A percentile compares a stretch with the other conserved stretches of the same genome.
phyloP scores from a whole-genome alignment of 2,797 vertebrate species.

The Echiichthys vipera region DNA sequence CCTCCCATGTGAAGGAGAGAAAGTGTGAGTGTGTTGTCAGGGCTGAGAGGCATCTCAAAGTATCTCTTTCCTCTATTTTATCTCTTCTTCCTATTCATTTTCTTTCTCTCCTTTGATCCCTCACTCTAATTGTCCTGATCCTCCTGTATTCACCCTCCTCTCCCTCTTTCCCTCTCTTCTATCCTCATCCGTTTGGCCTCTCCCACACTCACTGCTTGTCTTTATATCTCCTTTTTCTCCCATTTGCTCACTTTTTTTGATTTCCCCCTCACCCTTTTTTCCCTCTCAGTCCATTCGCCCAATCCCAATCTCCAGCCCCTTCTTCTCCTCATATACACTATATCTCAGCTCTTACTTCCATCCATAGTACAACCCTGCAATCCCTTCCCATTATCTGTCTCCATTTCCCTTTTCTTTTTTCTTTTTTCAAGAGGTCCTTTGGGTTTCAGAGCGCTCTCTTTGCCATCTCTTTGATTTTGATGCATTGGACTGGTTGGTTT shows the following conservation, averaged over 20 bases:
- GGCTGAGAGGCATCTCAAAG: slow-evolving; percentile 27
- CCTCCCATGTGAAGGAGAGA: slow-evolving; percentile 27
- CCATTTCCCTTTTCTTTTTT: neutral
- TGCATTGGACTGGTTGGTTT: slow-evolving; percentile 30
- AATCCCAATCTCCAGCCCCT: slow-evolving; percentile 12
- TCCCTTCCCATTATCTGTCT: slow-evolving; percentile 29
- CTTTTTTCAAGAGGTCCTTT: slow-evolving; percentile 24
- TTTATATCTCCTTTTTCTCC: slow-evolving; percentile 19
- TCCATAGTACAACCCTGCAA: slow-evolving; percentile 14
- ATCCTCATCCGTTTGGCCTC: slow-evolving; percentile 26
- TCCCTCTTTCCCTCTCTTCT: neutral
- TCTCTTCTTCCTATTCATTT: slow-evolving; percentile 37
- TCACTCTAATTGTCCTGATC: slow-evolving; percentile 28
- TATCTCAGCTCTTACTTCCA: slow-evolving; percentile 20
- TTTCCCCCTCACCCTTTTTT: neutral
- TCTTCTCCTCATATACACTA: slow-evolving; percentile 20
- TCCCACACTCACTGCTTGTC: neutral
- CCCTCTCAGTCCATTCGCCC: neutral
- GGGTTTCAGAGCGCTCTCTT: slow-evolving; percentile 26
- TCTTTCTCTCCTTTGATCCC: slow-evolving; percentile 16
- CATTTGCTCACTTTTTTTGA: slow-evolving; percentile 23
- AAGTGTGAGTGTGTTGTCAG: slow-evolving; percentile 30
- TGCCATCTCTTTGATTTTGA: slow-evolving; percentile 59
- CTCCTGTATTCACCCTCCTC: neutral
- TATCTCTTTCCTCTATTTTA: slow-evolving; percentile 26